These are phyloP conservation scores for Pyrocoelia pectoralis DNA, from an alignment of 2,888 invertebrate genomes.

Conservation along the genomic window DNA sequence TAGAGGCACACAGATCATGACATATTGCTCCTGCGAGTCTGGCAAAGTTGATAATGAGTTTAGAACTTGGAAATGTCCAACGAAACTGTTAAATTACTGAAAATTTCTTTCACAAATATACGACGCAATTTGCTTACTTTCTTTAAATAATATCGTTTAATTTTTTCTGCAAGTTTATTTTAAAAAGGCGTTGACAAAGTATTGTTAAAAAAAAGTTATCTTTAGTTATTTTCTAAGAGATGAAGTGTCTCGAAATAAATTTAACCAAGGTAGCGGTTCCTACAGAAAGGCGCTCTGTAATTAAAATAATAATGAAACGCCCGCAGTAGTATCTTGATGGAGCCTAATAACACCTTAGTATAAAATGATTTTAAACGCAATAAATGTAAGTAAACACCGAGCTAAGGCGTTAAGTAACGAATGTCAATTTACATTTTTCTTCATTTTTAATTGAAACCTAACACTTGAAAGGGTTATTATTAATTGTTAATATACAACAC, in stretches of 20 bases:
- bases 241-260: conserved; percentile 13
- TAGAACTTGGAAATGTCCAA: conserved; percentile 36
- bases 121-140: neutral
- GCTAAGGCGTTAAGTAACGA: conserved; percentile 19
- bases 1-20: conserved; percentile 29
- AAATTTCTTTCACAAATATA: conserved; percentile 24
- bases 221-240: neutral
- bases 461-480: no score
- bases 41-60: conserved; percentile 37
- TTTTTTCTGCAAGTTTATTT: neutral
- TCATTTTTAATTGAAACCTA: neutral
- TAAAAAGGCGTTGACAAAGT: conserved; percentile 1
- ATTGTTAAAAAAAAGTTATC: neutral
- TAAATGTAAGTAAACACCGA: conserved; percentile 21
- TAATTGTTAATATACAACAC: no score
- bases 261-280: conserved; percentile 25
- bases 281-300: conserved; percentile 24
- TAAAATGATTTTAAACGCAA: conserved; percentile 22
- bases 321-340: conserved; percentile 15
- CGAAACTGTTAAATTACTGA: conserved; percentile 26
- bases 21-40: conserved; percentile 24
- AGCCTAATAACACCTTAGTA: conserved; percentile 22
- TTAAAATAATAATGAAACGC: conserved; percentile 28
- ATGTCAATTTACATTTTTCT: conserved; percentile 1
- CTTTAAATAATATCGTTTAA: neutral